Evolutionary conservation across 2,113 vertebrate species (phyloP), one percentile per base, ranked within the genome.

Genomic region (Callipepla californica): DNA sequence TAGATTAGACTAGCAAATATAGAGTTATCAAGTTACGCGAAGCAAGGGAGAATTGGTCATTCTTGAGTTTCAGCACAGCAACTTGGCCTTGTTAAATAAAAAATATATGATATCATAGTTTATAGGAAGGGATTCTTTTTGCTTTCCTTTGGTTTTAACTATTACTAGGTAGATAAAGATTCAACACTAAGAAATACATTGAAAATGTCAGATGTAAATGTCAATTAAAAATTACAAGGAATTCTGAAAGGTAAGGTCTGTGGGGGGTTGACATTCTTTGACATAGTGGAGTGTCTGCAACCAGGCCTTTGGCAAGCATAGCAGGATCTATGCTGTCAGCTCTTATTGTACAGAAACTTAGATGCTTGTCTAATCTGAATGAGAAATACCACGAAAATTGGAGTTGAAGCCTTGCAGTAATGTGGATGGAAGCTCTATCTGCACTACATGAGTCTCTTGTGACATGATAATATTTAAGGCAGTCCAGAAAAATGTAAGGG

Each of bases 151-250:
- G 69, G 66, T 88, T 94, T 96, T 72, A 94, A 86, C 93, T 92
- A 91, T 86, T 97, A 87, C 79, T 91, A 83, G 55, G 57, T 62
- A 97, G 95, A 95, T 89, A 94, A 94, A 96, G 92, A 91, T 80
- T 93, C 89, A 96, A 96, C 96, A 97, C 91, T 95, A 97, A 97
- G 94, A 97, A 96, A 96, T 96, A 96, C 96, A 97, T 96, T 98
- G 97, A 96, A 98, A 98, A 98, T 98, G 98, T 98, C 98, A 98
- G 97, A 98, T 97, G 97, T 97, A 98, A 98, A 98, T 98, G 98
- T 98, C 98, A 99, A 98, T 98, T 98, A 98, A 98, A 98, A 98
- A 98, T 98, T 98, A 98, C 97, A 98, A 95, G 97, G 94, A 97
- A 96, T 97, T 96, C 95, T 97, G 97, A 98, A 98, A 98, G 97